Conservation (phyloP, 1,140 invertebrate species). For the Gryllus bimaculatus region DNA sequence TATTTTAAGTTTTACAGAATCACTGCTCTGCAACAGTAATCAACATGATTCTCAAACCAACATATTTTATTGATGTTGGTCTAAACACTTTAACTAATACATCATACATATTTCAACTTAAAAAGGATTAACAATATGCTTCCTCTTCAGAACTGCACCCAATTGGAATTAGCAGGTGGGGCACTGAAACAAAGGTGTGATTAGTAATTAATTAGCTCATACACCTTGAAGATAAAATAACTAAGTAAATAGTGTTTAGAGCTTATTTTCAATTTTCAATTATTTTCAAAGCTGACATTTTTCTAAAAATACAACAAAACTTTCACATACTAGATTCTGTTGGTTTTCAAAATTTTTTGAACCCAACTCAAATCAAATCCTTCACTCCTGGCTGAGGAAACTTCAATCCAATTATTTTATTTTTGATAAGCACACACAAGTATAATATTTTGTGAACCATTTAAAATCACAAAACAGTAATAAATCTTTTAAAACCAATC, state of each 20-base stretch:
- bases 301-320: not conserved
- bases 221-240: not conserved
- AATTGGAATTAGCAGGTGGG: constrained; percentile 48
- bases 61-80: too few species aligned
- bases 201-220: not conserved
- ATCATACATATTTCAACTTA: too few species aligned
- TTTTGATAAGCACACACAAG: not conserved
- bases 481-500: too few species aligned
- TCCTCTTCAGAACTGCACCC: constrained; percentile 60
- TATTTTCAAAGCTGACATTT: constrained; percentile 2
- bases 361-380: not conserved
- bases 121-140: not conserved
- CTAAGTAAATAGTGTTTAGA: not conserved
- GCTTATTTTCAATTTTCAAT: too few species aligned
- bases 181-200: constrained; percentile 31
- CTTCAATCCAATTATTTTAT: not conserved
- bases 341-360: not conserved
- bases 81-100: too few species aligned
- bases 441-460: not conserved
- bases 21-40: too few species aligned
- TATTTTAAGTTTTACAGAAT: too few species aligned
- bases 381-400: not conserved
- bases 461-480: not conserved
- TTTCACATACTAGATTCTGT: not conserved
- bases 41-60: too few species aligned